phyloP scores from a whole-genome alignment of 2,113 vertebrate species.

The Sialia sialis region DNA sequence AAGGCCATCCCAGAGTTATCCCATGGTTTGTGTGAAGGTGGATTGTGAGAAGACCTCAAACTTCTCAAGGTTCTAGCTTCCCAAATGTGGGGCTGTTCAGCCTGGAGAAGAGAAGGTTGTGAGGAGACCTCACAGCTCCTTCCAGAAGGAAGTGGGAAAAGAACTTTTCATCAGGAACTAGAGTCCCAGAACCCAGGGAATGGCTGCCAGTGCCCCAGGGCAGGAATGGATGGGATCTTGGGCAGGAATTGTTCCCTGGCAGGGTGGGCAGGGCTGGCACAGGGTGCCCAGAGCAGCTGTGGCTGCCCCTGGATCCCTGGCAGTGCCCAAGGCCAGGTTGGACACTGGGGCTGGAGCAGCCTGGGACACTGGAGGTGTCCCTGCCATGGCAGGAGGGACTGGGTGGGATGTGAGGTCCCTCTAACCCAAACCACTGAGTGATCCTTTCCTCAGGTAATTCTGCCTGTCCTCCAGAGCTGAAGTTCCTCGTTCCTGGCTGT shows the following conservation, averaged over 20 bases:
- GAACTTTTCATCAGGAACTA: neutral
- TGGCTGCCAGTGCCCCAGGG: neutral
- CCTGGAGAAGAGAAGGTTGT: neutral
- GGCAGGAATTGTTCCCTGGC: neutral
- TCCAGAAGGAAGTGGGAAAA: neutral
- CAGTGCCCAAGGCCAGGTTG: neutral
- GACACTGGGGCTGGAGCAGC: neutral
- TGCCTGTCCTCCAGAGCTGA: neutral
- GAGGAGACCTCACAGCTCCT: neutral
- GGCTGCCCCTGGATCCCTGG: neutral
- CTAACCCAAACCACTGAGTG: neutral
- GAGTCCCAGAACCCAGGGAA: rapidly evolving
- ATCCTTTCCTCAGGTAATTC: neutral
- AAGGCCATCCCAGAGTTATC: neutral
- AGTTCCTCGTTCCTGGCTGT: neutral
- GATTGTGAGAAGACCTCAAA: neutral
- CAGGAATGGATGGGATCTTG: rapidly evolving
- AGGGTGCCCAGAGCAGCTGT: neutral
- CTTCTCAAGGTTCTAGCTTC: neutral
- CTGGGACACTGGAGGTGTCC: neutral
- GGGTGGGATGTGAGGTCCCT: rapidly evolving
- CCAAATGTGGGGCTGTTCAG: neutral
- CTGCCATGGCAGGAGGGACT: rapidly evolving
- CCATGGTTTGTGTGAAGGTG: neutral
- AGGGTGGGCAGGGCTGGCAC: neutral